These are phyloP conservation scores for Liasis olivaceus DNA, from an alignment of 2,797 vertebrate genomes.

Conservation along the genomic window DNA sequence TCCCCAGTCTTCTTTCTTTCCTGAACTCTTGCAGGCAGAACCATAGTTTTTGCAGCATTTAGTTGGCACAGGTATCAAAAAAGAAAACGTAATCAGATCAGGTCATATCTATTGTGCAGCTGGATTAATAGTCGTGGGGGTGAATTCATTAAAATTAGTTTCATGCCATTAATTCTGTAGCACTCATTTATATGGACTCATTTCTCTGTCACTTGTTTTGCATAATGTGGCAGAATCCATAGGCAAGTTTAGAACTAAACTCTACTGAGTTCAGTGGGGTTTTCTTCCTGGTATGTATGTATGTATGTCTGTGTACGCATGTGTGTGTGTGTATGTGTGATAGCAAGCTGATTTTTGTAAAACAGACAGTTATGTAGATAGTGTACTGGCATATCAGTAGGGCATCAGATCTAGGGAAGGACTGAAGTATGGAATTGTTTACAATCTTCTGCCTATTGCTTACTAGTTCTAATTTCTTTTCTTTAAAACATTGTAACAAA, in stretches of 20 bases:
- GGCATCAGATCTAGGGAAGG: neutral
- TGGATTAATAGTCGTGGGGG: rapidly evolving
- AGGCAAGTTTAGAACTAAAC: neutral
- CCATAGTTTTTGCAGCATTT: neutral
- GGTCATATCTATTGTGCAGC: neutral
- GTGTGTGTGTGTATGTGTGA: too few relatives aligned
- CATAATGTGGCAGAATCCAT: neutral
- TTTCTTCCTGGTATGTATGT: neutral
- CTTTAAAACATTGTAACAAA: neutral
- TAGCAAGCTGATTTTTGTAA: neutral
- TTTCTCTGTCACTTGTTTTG: rapidly evolving
- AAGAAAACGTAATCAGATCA: neutral
- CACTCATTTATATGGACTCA: neutral
- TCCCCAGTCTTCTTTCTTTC: neutral
- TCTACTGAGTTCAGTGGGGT: neutral
- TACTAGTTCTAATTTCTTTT: neutral
- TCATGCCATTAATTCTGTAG: neutral
- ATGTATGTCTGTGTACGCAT: neutral
- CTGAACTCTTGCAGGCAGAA: neutral
- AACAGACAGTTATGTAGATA: neutral
- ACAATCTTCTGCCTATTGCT: neutral
- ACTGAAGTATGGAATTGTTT: neutral
- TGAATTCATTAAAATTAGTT: neutral
- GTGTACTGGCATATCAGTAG: neutral
- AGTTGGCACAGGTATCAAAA: neutral